A percentile compares a stretch with the other conserved stretches of the same genome.
Conservation (phyloP, 2,888 invertebrate genomes). For the Minunthozetes semirufus region DNA sequence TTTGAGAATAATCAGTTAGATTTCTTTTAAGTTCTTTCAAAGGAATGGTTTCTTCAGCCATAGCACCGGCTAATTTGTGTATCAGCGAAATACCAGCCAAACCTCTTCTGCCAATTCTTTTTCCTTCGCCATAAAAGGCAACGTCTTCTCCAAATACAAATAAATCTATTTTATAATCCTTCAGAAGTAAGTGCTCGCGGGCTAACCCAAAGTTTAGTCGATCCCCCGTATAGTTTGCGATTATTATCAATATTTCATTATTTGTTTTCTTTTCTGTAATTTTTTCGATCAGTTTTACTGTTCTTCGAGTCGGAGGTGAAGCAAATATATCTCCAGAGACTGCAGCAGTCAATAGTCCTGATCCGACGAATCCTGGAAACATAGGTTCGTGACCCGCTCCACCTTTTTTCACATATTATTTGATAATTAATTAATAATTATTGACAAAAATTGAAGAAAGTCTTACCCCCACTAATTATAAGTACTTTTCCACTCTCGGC, state of each 20-base stretch:
- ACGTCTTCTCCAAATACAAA: constrained; percentile 64
- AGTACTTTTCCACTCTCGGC: constrained; percentile 6
- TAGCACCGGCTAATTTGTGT: constrained; percentile 64
- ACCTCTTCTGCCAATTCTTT: constrained; percentile 57
- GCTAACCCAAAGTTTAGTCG: constrained; percentile 74
- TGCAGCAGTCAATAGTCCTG: constrained; percentile 70
- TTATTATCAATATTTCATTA: constrained; percentile 62
- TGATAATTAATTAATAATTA: neutral
- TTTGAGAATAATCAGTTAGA: constrained; percentile 47
- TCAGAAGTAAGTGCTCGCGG: constrained; percentile 62
- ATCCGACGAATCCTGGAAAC: constrained; percentile 61
- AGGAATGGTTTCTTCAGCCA: constrained; percentile 59
- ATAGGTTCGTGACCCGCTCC: constrained; percentile 76
- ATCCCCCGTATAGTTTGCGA: constrained; percentile 71
- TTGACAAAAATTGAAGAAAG: neutral
- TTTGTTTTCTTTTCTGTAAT: neutral
- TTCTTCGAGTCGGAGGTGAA: constrained; percentile 59
- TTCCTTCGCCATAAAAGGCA: constrained; percentile 49
- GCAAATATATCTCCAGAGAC: constrained; percentile 69
- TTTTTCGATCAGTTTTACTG: constrained; percentile 20
- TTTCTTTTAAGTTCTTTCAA: constrained; percentile 55
- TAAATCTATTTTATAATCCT: constrained; percentile 55
- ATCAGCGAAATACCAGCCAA: constrained; percentile 56
- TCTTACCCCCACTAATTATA: constrained; percentile 23
- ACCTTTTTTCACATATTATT: constrained; percentile 57